phyloP scores from a whole-genome alignment of 2,113 vertebrate genomes.

The Lepus americanus region DNA sequence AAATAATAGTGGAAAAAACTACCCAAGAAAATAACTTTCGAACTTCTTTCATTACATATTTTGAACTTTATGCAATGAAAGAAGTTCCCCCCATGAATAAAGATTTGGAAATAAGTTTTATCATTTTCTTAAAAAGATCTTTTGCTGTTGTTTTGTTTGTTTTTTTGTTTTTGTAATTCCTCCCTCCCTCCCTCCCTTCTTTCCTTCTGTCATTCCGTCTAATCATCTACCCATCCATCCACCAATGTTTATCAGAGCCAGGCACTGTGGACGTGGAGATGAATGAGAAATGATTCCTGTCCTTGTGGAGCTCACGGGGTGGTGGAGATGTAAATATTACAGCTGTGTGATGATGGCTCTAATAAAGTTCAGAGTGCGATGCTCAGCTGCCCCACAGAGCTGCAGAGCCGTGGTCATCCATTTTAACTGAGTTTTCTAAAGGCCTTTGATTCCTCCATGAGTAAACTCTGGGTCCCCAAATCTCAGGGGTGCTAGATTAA shows the following conservation, averaged over 20 bases:
- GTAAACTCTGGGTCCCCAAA: neutral
- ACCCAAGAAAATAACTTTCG: neutral
- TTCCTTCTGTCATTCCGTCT: neutral
- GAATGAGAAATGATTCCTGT: conserved; percentile 43
- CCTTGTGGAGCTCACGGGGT: conserved; percentile 7
- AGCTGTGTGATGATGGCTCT: conserved; percentile 52
- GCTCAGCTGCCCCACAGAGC: conserved; percentile 49
- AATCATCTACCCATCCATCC: neutral
- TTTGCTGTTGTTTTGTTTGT: conserved; percentile 2
- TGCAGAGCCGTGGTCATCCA: conserved; percentile 32
- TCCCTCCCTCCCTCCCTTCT: neutral
- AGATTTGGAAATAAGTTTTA: neutral
- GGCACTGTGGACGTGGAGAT: conserved; percentile 42
- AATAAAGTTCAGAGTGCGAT: conserved; percentile 72
- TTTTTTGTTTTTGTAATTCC: neutral
- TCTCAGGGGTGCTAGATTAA: conserved; percentile 45
- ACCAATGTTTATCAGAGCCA: neutral
- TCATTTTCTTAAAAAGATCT: neutral
- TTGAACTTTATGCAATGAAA: neutral
- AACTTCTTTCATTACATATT: neutral
- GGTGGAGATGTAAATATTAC: conserved; percentile 46
- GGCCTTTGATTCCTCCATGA: conserved; percentile 64
- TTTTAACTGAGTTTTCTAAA: conserved; percentile 55
- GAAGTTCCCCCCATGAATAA: neutral
- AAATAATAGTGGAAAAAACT: neutral